These are phyloP conservation scores for Anser brachyrhynchus DNA, from an alignment of 2,113 vertebrate species.

Conservation along the genomic window DNA sequence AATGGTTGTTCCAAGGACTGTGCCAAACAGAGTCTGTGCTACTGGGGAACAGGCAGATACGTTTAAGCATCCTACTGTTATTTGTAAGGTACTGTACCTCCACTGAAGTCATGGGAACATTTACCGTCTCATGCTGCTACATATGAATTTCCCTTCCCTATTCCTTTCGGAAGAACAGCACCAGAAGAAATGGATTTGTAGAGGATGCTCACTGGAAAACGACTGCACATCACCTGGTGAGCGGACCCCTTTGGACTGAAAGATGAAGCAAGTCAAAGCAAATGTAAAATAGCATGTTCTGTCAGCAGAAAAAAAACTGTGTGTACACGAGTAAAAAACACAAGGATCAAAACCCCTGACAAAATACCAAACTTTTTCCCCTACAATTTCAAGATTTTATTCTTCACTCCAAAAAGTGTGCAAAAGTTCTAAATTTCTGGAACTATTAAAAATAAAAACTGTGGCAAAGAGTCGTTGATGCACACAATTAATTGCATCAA, in stretches of 20 bases:
- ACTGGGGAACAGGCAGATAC: not conserved
- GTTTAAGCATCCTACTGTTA: not conserved
- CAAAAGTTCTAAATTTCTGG: not conserved
- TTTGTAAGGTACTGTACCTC: not conserved
- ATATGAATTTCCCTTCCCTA: not conserved
- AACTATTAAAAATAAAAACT: not conserved
- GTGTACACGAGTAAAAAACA: not conserved
- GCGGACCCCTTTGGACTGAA: not conserved
- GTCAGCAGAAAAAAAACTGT: not conserved
- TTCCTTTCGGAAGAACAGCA: not conserved
- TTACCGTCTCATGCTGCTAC: not conserved
- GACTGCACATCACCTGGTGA: not conserved
- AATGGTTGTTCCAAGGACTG: not conserved
- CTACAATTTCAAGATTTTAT: not conserved
- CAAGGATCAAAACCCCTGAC: not conserved
- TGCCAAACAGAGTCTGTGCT: not conserved
- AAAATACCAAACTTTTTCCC: not conserved
- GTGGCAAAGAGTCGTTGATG: not conserved
- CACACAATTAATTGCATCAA: not conserved
- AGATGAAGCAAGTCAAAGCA: not conserved
- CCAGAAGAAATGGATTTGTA: not conserved
- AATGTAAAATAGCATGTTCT: rapidly evolving
- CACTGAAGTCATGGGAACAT: not conserved
- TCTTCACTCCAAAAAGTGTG: not conserved
- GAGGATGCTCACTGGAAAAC: not conserved